Conservation (phyloP, 2,888 invertebrate species). For the Pinctada fucata region DNA sequence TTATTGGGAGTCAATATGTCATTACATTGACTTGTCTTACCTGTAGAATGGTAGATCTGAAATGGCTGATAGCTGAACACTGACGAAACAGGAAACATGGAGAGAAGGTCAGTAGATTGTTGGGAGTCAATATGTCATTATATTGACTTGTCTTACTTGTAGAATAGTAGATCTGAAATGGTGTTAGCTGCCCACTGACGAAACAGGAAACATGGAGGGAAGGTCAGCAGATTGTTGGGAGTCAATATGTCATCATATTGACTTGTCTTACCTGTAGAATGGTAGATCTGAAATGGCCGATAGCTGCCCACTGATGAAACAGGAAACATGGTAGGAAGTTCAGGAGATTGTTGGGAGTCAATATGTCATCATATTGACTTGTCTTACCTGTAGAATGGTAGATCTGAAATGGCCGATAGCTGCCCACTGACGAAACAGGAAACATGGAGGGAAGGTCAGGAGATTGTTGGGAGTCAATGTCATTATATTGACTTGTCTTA, state of each 20-base stretch:
- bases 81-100: slow-evolving; percentile 83
- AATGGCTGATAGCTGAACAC: slow-evolving; percentile 84
- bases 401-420: slow-evolving; percentile 84
- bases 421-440: slow-evolving; percentile 83
- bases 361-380: too few relatives aligned
- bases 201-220: slow-evolving; percentile 81
- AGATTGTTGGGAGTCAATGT: slow-evolving; percentile 76
- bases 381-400: slow-evolving; percentile 81
- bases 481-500: too few relatives aligned
- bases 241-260: too few relatives aligned
- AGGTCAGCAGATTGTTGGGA: slow-evolving; percentile 67
- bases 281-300: slow-evolving; percentile 84
- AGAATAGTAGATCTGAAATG: slow-evolving; percentile 85
- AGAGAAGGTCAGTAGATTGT: slow-evolving; percentile 63
- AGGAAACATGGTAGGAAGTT: slow-evolving; percentile 80
- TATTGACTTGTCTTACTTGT: slow-evolving; percentile 78
- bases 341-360: slow-evolving; percentile 68
- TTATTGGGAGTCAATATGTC: slow-evolving; percentile 67
- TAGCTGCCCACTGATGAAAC: slow-evolving; percentile 86
- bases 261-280: slow-evolving; percentile 80
- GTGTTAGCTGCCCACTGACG: slow-evolving; percentile 83
- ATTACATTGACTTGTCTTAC: too few relatives aligned
- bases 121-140: too few relatives aligned
- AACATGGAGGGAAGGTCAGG: slow-evolving; percentile 78
- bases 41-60: slow-evolving; percentile 84